phyloP scores from a whole-genome alignment of 2,888 invertebrate species.

The Poecilobothrus nobilitatus region DNA sequence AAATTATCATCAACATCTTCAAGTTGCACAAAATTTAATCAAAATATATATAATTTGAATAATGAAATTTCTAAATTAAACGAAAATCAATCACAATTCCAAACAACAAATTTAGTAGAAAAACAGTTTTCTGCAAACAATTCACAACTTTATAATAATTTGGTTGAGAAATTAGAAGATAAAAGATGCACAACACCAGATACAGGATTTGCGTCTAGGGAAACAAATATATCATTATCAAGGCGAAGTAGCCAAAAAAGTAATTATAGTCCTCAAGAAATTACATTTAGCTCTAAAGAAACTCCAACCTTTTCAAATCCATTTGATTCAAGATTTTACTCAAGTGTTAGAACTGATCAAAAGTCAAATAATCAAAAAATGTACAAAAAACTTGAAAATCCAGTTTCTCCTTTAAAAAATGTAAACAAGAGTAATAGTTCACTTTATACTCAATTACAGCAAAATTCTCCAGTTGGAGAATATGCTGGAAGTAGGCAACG shows the following conservation, averaged over 20 bases:
- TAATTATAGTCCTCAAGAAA: slow-evolving; percentile 43
- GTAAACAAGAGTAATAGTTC: slow-evolving; percentile 34
- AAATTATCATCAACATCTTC: not conserved
- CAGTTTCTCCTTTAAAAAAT: slow-evolving; percentile 37
- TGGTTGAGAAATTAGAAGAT: slow-evolving; percentile 36
- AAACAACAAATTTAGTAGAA: not conserved
- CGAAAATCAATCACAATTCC: not conserved
- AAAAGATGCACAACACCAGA: slow-evolving; percentile 44
- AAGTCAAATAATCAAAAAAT: slow-evolving; percentile 23
- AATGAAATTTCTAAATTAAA: not conserved
- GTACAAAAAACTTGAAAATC: slow-evolving; percentile 19
- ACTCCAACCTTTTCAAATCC: slow-evolving; percentile 23
- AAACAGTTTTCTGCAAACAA: not conserved
- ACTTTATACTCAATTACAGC: slow-evolving; percentile 28
- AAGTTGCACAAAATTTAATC: not conserved
- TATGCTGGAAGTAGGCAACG: slow-evolving; percentile 38
- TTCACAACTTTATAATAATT: slow-evolving; percentile 23
- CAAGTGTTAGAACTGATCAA: slow-evolving; percentile 31
- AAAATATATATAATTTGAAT: slow-evolving; percentile 3
- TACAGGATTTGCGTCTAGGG: slow-evolving; percentile 43
- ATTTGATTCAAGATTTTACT: slow-evolving; percentile 27
- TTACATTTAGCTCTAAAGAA: slow-evolving; percentile 29
- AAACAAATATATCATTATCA: slow-evolving; percentile 42
- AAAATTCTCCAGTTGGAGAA: slow-evolving; percentile 26
- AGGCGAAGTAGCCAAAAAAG: slow-evolving; percentile 44